Evolutionary conservation across 2,888 invertebrate genomes (phyloP).

Genomic region (Sinotaia quadrata): DNA sequence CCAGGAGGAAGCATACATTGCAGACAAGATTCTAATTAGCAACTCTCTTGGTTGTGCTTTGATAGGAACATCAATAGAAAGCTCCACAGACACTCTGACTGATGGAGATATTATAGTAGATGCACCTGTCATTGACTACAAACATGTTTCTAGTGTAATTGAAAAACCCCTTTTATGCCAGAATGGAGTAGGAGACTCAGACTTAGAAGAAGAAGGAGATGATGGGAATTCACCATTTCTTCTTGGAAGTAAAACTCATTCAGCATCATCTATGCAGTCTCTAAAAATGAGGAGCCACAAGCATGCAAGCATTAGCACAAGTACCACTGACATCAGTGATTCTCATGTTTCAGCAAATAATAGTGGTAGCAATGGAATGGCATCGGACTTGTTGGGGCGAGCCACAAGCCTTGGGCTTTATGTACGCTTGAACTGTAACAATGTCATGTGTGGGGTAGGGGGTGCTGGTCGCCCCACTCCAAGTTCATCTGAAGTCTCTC

Average conservation of each 20-base stretch:
- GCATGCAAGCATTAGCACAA: conserved; percentile 64
- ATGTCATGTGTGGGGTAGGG: conserved; percentile 22
- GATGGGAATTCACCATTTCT: not conserved
- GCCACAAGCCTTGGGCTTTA: conserved; percentile 10
- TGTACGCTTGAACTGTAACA: conserved; percentile 26
- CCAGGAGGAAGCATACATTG: no score
- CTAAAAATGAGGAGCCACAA: conserved; percentile 22
- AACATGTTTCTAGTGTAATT: no score
- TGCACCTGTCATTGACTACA: no score
- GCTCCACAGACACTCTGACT: conserved; percentile 26
- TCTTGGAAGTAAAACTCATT: not conserved
- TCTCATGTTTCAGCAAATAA: conserved; percentile 46
- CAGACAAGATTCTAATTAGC: no score
- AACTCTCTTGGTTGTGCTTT: no score
- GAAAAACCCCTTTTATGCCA: conserved; percentile 10
- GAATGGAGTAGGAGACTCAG: conserved; percentile 26
- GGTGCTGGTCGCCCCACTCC: conserved; percentile 20
- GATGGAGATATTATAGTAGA: not conserved
- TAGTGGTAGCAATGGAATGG: conserved; percentile 9
- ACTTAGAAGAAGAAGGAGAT: conserved; percentile 14
- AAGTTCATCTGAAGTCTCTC: conserved; percentile 42
- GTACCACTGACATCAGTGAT: conserved; percentile 69
- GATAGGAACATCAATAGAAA: conserved; percentile 13
- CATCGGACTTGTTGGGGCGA: conserved; percentile 1
- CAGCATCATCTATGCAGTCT: conserved; percentile 5